Base-by-base conservation (phyloP, 2,888 invertebrate genomes). In the Panopea generosa region DNA sequence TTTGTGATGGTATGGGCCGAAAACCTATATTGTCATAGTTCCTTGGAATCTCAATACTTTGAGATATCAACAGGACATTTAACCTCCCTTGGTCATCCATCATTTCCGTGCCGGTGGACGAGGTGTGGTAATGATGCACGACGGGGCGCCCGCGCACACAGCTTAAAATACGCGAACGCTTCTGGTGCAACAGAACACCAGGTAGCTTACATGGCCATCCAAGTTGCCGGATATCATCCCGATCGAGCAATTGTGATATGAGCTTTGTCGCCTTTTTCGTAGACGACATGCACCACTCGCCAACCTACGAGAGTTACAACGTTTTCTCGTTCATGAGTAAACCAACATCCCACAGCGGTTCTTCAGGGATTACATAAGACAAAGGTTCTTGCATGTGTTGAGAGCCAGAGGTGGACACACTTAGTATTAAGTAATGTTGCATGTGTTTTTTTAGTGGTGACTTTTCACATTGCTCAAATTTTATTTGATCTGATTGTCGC, bases 41-140 rank as follows among this genome's bases (percentile, higher is more conserved):
- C 14, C 27, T 16, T 53, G 49, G 7, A 61, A 69, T 20, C 26
- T 69, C 16, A 69, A 63, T 14, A 53, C 63, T 1, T n/a, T 1
- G 4, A 22, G 53, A 2, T 63, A 63, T 24, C 50, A 38, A 20
- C 20, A 56, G 7, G 47, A 66, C 18, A 47, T 66, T 18, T 22
- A 56, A 2, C 47, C 1, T 3, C 66, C 55, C 0, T 33, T 47
- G 18, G 2, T 1, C 4, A 29, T 66, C 18, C 66, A 55, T 1
- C 26, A 27, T 9, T 18, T 66, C 9, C 56, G 22, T 2, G 2
- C 18, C 2, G 45, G 47, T 16, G n/a, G 66, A 9, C 11, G 55
- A 6, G n/a, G n/a, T n/a, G 20, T 56, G 38, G n/a, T 24, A 18
- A 20, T 68, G 14, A 33, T 38, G 40, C 61, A 69, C 14, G 61